Conservation (phyloP, 2,113 vertebrate species). For the Tachuris rubrigastra region DNA sequence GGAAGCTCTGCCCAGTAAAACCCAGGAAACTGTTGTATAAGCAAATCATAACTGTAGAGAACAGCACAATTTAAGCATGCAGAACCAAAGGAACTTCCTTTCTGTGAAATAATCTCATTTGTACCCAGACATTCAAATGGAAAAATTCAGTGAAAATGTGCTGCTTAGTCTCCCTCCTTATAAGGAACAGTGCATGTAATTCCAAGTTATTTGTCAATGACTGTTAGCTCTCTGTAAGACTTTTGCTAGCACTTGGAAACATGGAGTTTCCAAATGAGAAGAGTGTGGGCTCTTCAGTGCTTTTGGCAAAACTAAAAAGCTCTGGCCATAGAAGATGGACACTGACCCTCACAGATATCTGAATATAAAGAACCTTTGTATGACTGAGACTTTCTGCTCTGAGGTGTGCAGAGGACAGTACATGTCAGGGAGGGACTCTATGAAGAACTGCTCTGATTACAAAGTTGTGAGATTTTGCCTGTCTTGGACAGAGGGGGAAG, state of each 20-base stretch:
- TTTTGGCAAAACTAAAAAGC: background rate
- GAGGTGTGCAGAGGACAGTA: accelerated
- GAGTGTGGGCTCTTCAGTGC: background rate
- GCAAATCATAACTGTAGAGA: background rate
- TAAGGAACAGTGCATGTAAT: background rate
- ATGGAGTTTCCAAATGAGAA: background rate
- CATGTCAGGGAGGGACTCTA: background rate
- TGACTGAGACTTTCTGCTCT: background rate
- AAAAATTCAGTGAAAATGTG: background rate
- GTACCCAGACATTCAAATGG: background rate
- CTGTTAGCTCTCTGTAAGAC: background rate
- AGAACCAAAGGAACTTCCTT: background rate
- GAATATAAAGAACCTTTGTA: background rate
- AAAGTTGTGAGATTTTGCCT: background rate
- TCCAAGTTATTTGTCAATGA: background rate
- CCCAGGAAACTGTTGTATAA: background rate
- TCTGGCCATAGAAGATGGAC: background rate
- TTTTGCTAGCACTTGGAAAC: background rate
- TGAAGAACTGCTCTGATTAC: background rate
- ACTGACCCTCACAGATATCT: background rate
- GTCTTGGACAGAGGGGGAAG: background rate
- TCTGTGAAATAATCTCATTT: background rate
- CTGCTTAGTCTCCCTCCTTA: background rate
- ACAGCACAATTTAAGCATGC: background rate
- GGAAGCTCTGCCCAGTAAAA: background rate